Percentiles rank a stretch among this genome's conserved stretches.
These are phyloP conservation scores for Tinamus major DNA, from an alignment of 2,797 vertebrate species.

Conservation along the genomic window DNA sequence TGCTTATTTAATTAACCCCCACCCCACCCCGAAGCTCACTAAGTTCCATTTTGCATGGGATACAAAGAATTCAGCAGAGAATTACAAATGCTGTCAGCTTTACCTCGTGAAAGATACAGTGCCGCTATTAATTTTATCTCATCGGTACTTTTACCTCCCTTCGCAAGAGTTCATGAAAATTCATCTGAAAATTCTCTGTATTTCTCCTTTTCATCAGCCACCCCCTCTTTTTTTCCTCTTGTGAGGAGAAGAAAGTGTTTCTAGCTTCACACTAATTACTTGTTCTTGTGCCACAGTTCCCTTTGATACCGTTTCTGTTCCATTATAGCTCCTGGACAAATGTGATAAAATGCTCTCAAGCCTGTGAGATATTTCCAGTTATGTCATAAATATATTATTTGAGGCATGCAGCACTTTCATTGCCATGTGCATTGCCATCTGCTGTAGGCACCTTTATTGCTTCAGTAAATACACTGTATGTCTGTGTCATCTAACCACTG, in stretches of 20 bases:
- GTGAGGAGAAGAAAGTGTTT: neutral
- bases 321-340: neutral
- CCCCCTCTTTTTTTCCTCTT: neutral
- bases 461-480: neutral
- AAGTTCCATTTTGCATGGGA: neutral
- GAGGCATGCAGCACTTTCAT: neutral
- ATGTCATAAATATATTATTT: neutral
- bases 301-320: neutral
- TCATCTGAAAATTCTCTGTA: neutral
- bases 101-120: neutral
- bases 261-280: neutral
- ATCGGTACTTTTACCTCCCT: neutral
- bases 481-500: neutral
- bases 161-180: neutral
- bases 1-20: neutral
- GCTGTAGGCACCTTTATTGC: slow-evolving; percentile 6
- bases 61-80: neutral
- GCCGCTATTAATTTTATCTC: neutral
- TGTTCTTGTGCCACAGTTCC: neutral
- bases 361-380: neutral
- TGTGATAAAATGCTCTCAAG: neutral
- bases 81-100: neutral
- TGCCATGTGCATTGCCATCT: neutral
- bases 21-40: neutral
- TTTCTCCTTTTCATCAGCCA: neutral